Base-by-base conservation (phyloP, 2,797 vertebrate species). In the Thripadectes ignobilis region DNA sequence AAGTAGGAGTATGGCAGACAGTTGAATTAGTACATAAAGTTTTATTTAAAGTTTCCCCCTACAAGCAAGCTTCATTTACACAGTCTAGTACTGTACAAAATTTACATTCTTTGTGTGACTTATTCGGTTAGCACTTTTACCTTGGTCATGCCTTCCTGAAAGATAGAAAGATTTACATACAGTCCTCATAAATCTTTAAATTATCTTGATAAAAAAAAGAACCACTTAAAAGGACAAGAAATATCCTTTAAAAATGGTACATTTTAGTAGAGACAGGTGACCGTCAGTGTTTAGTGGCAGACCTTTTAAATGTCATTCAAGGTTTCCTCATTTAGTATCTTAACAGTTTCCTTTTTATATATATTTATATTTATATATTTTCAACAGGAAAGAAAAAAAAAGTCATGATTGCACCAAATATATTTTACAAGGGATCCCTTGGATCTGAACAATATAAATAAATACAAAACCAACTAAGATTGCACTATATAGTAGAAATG, bases 1-100 rank as follows among this genome's bases (percentile, higher is more conserved):
- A 97, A 97, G 92, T 82, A 98, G 89, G 94, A 97, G 96, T 95
- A 93, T 95, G 93, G 96, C 92, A 97, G 96, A 97, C 95, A 96
- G 86, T 61, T 96, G 91, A 97, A 96, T 98, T 98, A 97, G 96
- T 98, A 98, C 98, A 98, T 98, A 98, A 98, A 98, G 97, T 98
- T 98, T 98, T 98, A 98, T 98, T 98, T 98, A 98, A 98, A 98
- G 97, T 98, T 97, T 97, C 97, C 95, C 98, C 97, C 98, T 98
- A 98, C 98, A 98, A 98, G 98, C 98, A 98, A 98, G 98, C 98
- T 97, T 98, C 97, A 98, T 98, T 98, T 98, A 98, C 97, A 98
- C 98, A 98, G 98, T 98, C 98, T 98, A 98, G 97, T 98, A 97
- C 93, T 98, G 97, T 98, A 98, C 98, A 98, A 98, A 98, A 98